phyloP scores from a whole-genome alignment of 2,797 vertebrate genomes.

The Brachyalestes nurse region DNA sequence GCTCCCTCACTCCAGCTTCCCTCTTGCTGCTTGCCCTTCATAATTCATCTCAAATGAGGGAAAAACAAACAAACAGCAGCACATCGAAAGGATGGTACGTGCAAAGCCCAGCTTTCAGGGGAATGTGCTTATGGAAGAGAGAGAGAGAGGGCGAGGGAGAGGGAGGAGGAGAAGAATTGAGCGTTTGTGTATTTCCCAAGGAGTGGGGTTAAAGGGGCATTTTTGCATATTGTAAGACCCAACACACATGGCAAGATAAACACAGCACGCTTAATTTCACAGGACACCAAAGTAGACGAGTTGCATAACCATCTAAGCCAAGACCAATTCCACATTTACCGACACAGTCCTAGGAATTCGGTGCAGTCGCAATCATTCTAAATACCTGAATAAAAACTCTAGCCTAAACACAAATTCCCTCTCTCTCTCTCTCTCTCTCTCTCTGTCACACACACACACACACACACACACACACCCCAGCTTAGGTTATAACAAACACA shows the following conservation, averaged over 20 bases:
- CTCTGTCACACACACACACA: neutral
- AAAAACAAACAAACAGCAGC: conserved; percentile 65
- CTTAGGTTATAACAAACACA: conserved; percentile 22
- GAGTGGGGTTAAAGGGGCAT: conserved; percentile 27
- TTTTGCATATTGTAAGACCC: conserved; percentile 21
- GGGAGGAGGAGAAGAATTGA: conserved; percentile 29
- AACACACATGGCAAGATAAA: conserved; percentile 8
- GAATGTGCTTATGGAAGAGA: conserved; percentile 44
- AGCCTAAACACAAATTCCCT: neutral
- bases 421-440: no score
- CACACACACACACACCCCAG: conserved; percentile 11
- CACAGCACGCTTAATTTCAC: conserved; percentile 1
- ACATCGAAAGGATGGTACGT: conserved; percentile 59
- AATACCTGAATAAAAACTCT: neutral
- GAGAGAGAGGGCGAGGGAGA: conserved; percentile 43
- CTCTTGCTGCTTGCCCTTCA: conserved; percentile 68
- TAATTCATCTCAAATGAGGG: conserved; percentile 80
- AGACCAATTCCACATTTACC: conserved; percentile 2
- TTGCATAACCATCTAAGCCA: conserved; percentile 10
- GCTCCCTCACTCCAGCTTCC: conserved; percentile 56
- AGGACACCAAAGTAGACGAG: neutral
- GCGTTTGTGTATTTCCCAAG: conserved; percentile 8
- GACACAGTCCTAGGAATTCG: neutral
- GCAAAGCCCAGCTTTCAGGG: conserved; percentile 58
- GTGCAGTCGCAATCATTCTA: neutral